These are phyloP conservation scores for Diabrotica balteata DNA, from an alignment of 2,888 invertebrate species.

Conservation along the genomic window DNA sequence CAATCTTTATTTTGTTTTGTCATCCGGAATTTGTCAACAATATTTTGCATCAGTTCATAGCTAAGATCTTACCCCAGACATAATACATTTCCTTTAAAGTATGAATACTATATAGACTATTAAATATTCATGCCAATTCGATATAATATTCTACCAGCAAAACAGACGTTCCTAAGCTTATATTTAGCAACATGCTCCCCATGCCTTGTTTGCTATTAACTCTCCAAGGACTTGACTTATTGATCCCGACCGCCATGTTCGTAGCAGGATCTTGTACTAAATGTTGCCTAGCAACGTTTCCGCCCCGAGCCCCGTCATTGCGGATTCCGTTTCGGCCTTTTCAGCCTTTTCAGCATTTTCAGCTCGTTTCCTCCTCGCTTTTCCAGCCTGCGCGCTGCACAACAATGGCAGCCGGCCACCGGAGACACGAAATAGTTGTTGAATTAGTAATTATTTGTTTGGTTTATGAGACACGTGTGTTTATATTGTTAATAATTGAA, in stretches of 20 bases:
- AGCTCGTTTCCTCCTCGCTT: constrained; percentile 27
- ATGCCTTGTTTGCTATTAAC: constrained; percentile 10
- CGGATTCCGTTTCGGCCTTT: constrained; percentile 39
- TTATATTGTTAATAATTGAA: no score
- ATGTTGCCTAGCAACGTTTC: constrained; percentile 56
- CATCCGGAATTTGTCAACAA: no score
- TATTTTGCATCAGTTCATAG: no score
- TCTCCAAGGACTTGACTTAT: constrained; percentile 59
- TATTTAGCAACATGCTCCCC: constrained; percentile 1
- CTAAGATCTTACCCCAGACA: no score
- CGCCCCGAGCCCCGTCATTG: constrained; percentile 51
- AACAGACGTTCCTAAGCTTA: no score
- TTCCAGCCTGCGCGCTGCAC: constrained; percentile 37
- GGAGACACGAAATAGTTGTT: neutral
- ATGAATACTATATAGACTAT: no score
- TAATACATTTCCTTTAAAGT: no score
- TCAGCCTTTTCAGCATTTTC: constrained; percentile 31
- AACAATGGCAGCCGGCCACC: constrained; percentile 36
- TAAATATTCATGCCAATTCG: no score
- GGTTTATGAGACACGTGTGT: neutral
- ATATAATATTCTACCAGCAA: no score
- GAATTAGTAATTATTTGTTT: neutral
- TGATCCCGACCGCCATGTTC: constrained; percentile 58
- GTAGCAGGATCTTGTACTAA: constrained; percentile 49
- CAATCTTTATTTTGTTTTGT: no score